A percentile compares a stretch with the other conserved stretches of the same genome.
Evolutionary conservation across 2,888 invertebrate species (phyloP).

Genomic region (Sinhomidia bicolor): DNA sequence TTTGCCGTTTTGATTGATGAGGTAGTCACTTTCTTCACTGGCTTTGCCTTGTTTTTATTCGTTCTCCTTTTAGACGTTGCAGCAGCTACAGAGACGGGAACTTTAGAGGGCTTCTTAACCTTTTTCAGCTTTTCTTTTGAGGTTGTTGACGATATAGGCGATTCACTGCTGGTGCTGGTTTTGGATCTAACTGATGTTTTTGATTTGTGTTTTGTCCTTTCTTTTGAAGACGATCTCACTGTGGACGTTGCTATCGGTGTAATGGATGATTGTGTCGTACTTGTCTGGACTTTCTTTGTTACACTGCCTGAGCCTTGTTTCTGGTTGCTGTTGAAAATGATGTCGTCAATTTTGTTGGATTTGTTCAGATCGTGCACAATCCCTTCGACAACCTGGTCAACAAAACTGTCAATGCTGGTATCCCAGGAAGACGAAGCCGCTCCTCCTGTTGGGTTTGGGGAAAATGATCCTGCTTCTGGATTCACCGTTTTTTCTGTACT

Average conservation of each 20-base stretch:
- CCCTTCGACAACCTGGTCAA: constrained; percentile 74
- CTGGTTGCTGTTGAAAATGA: constrained; percentile 39
- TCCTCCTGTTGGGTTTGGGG: not conserved
- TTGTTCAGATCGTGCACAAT: constrained; percentile 70
- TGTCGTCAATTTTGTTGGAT: constrained; percentile 66
- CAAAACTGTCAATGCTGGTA: constrained; percentile 69
- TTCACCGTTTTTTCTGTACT: not conserved
- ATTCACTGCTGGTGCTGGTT: not conserved
- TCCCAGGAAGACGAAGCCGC: constrained; percentile 45
- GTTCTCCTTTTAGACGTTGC: not conserved
- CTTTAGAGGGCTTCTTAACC: constrained; percentile 13
- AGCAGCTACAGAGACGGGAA: not conserved
- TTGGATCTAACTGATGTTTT: not conserved
- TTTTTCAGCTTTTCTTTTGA: constrained; percentile 17
- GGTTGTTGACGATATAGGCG: not conserved
- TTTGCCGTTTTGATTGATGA: constrained; percentile 77
- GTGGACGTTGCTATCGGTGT: not conserved
- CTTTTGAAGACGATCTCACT: not conserved
- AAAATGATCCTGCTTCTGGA: constrained; percentile 1
- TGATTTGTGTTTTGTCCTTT: not conserved
- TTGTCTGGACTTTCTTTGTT: not conserved
- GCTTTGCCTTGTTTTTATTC: constrained; percentile 36
- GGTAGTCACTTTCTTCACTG: constrained; percentile 58
- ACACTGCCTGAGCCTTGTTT: not conserved
- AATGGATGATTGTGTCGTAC: not conserved